Conservation (phyloP, 2,113 vertebrate genomes). For the Ceyx melanurus region DNA sequence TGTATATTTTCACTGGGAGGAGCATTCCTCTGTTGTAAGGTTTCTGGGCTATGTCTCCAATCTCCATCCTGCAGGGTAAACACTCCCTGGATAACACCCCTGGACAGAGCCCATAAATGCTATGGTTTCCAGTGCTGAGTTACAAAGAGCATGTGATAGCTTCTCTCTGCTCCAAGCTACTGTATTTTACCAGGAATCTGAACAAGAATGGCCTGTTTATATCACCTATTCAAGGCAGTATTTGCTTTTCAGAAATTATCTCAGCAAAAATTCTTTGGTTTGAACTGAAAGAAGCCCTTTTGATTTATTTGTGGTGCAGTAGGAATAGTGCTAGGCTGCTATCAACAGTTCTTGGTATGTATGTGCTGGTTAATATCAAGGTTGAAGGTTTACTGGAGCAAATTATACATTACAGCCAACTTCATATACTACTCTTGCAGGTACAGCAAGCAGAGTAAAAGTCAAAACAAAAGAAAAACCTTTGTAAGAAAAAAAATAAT, state of each 20-base stretch:
- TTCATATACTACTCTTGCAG: neutral
- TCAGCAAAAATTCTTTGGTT: neutral
- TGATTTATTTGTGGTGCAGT: neutral
- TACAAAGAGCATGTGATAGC: constrained; percentile 33
- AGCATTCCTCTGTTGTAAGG: constrained; percentile 56
- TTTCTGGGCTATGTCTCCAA: constrained; percentile 39
- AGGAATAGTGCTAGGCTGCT: constrained; percentile 12
- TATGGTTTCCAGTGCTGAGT: constrained; percentile 41
- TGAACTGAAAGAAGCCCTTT: neutral
- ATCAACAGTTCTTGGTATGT: neutral
- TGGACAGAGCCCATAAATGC: constrained; percentile 28
- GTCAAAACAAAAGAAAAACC: neutral
- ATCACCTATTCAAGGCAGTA: constrained; percentile 9
- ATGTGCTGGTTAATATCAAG: neutral
- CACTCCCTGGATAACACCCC: constrained; percentile 33
- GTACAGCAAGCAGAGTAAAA: neutral
- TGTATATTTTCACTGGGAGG: neutral
- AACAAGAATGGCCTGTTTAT: neutral
- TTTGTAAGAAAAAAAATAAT: neutral
- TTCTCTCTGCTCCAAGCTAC: constrained; percentile 16
- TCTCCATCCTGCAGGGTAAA: constrained; percentile 53
- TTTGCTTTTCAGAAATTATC: constrained; percentile 46
- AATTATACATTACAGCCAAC: neutral
- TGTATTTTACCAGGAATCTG: constrained; percentile 24
- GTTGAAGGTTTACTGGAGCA: neutral